These are phyloP conservation scores for Stomorhina lunata DNA, from an alignment of 2,888 invertebrate genomes.

Conservation along the genomic window DNA sequence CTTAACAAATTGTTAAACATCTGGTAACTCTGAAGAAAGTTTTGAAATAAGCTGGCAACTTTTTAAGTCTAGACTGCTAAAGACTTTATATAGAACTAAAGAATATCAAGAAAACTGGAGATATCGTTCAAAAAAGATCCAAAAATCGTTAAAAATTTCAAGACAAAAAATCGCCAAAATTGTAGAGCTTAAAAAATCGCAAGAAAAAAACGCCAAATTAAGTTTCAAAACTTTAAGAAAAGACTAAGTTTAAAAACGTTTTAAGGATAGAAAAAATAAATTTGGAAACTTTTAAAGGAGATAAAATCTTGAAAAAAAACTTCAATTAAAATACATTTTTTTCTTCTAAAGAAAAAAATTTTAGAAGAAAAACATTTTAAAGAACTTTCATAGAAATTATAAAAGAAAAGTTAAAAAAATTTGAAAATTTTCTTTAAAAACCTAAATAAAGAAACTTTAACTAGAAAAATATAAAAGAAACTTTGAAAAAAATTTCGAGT, in stretches of 20 bases:
- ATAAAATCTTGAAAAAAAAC: conserved; percentile 8
- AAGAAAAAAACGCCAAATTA: too few species aligned
- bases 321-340: conserved; percentile 40
- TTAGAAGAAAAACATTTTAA: conserved; percentile 7
- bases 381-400: background rate
- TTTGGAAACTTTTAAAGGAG: conserved; percentile 1
- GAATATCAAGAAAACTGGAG: too few species aligned
- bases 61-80: too few species aligned
- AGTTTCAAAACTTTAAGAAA: too few species aligned
- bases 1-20: too few species aligned
- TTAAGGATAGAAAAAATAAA: too few species aligned
- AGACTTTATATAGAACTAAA: too few species aligned
- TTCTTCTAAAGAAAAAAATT: background rate
- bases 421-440: background rate
- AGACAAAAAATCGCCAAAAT: too few species aligned
- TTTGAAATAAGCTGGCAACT: too few species aligned
- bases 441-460: background rate
- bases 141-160: background rate
- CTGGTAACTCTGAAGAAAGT: too few species aligned
- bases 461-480: background rate
- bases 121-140: background rate
- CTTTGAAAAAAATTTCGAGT: background rate
- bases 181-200: too few species aligned
- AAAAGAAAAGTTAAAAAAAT: background rate
- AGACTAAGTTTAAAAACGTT: too few species aligned